These are phyloP conservation scores for Rhipidura dahli DNA, from an alignment of 2,113 vertebrate species.

Conservation along the genomic window DNA sequence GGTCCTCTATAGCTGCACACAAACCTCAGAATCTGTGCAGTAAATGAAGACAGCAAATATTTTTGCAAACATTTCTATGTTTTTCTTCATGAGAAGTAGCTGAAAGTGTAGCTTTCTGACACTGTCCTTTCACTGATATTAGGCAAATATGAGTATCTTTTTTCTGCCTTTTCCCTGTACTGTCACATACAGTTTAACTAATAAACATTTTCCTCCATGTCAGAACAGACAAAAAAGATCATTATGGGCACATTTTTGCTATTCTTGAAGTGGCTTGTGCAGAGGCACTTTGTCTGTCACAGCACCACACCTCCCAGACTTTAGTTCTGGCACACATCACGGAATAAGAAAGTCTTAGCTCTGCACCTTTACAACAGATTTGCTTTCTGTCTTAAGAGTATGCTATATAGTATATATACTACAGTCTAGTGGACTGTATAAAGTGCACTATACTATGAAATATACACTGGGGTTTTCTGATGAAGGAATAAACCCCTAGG, in stretches of 20 bases:
- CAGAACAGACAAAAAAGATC: not conserved
- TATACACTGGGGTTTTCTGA: not conserved
- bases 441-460: not conserved
- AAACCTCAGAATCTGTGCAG: not conserved
- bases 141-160: not conserved
- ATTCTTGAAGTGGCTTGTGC: not conserved
- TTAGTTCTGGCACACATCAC: not conserved
- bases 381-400: not conserved
- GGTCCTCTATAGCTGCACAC: not conserved
- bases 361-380: not conserved
- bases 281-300: not conserved
- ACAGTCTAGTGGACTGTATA: not conserved
- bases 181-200: not conserved
- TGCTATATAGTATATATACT: not conserved
- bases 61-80: not conserved
- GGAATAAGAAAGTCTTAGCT: not conserved
- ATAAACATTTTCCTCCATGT: not conserved
- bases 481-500: not conserved
- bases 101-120: not conserved
- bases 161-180: not conserved
- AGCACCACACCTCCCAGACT: not conserved
- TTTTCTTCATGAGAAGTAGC: not conserved
- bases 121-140: not conserved
- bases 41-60: not conserved
- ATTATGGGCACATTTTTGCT: not conserved